These are phyloP conservation scores for Synodontis membranacea DNA, from an alignment of 2,113 vertebrate genomes.

Conservation along the genomic window DNA sequence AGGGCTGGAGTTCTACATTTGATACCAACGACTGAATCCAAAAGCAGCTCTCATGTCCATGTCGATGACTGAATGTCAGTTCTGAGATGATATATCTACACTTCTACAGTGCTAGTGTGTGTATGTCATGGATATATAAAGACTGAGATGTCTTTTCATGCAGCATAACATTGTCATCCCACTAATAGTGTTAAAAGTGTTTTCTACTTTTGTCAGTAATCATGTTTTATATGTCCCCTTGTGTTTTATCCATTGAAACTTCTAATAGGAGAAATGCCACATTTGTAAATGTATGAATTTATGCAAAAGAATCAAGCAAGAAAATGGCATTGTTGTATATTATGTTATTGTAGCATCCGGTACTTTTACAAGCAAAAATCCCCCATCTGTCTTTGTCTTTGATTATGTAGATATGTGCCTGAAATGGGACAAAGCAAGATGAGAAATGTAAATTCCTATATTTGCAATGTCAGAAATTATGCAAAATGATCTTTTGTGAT, in stretches of 20 bases:
- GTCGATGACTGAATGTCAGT: constrained; percentile 34
- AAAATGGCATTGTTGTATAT: constrained; percentile 27
- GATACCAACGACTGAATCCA: constrained; percentile 30
- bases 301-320: constrained; percentile 32
- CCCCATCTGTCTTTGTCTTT: constrained; percentile 2
- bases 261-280: background rate
- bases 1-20: constrained; percentile 77
- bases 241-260: constrained; percentile 27
- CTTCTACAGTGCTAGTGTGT: constrained; percentile 12
- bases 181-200: background rate
- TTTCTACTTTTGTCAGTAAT: constrained; percentile 40
- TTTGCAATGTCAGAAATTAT: constrained; percentile 45
- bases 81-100: background rate
- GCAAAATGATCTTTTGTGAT: constrained; percentile 23
- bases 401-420: constrained; percentile 2
- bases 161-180: constrained; percentile 30
- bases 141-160: constrained; percentile 13
- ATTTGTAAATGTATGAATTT: constrained; percentile 37
- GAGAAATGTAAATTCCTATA: constrained; percentile 9
- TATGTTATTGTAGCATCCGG: constrained; percentile 30
- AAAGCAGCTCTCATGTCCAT: constrained; percentile 10
- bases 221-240: constrained; percentile 37
- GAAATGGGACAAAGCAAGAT: background rate
- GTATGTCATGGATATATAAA: constrained; percentile 11
- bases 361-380: constrained; percentile 23